Evolutionary conservation across 2,113 vertebrate species (phyloP).

Genomic region (Microcebus murinus): DNA sequence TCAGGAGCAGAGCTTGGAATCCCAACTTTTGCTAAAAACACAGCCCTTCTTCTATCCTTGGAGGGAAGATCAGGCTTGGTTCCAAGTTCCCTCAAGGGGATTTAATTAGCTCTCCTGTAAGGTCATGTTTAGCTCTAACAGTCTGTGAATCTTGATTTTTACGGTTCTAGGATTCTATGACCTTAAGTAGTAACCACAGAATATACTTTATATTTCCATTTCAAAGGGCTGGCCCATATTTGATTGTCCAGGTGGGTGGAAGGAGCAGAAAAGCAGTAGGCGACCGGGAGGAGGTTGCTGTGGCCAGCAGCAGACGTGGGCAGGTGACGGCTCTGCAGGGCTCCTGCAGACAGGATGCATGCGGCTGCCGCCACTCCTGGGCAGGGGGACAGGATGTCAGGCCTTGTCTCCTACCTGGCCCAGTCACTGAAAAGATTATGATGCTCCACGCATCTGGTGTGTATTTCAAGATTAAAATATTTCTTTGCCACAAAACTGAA

Average conservation of each 20-base stretch:
- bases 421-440: background rate
- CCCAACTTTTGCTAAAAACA: background rate
- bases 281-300: background rate
- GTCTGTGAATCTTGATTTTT: constrained; percentile 37
- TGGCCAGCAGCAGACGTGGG: background rate
- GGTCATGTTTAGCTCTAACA: background rate
- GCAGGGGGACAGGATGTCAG: too few species aligned
- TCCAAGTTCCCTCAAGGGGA: background rate
- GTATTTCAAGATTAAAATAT: constrained; percentile 1
- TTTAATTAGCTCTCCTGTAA: constrained; percentile 25
- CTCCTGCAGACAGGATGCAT: background rate
- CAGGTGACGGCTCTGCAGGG: background rate
- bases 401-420: background rate
- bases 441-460: background rate
- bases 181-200: background rate
- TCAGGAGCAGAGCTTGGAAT: background rate
- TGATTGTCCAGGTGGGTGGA: background rate
- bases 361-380: background rate
- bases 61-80: background rate
- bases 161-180: background rate
- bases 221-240: background rate
- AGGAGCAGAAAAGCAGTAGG: background rate
- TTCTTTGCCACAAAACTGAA: background rate
- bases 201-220: background rate
- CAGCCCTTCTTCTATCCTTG: background rate